phyloP scores from a whole-genome alignment of 2,797 vertebrate genomes.

The Rachycentron canadum region DNA sequence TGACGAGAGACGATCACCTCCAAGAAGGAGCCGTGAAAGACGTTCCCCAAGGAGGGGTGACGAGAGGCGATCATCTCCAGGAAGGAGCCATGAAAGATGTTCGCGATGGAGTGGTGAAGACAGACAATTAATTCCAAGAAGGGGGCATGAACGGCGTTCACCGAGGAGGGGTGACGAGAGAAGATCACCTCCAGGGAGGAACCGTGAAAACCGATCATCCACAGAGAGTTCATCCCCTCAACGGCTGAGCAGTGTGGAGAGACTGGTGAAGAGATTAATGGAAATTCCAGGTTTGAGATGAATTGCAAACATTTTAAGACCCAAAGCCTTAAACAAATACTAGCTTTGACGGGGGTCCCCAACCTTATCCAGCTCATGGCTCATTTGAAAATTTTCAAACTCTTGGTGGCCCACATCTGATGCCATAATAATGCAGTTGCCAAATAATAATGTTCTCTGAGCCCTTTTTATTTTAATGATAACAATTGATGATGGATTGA shows the following conservation, averaged over 20 bases:
- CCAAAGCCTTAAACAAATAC: too few species aligned
- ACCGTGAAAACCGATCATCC: background rate
- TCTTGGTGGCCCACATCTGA: too few species aligned
- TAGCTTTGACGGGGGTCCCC: too few species aligned
- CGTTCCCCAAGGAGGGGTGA: constrained; percentile 3
- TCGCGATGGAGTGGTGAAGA: constrained; percentile 6
- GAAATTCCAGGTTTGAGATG: constrained; percentile 77
- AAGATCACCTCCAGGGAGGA: background rate
- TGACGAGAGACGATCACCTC: background rate
- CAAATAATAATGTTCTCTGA: too few species aligned
- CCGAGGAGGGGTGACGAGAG: constrained; percentile 11
- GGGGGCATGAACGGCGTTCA: background rate
- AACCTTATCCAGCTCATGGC: too few species aligned
- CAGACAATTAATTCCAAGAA: background rate
- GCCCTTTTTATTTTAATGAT: too few species aligned
- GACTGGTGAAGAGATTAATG: constrained; percentile 80
- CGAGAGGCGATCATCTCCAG: background rate
- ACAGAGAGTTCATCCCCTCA: background rate
- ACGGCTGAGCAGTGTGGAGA: constrained; percentile 58
- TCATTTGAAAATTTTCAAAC: too few species aligned
- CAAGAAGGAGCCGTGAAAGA: background rate
- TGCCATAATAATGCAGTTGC: too few species aligned
- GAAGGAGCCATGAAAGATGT: background rate
- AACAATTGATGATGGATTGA: too few species aligned
- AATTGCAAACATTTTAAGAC: background rate